These are phyloP conservation scores for Amblyteles armatorius DNA, from an alignment of 2,888 invertebrate species.

Conservation along the genomic window DNA sequence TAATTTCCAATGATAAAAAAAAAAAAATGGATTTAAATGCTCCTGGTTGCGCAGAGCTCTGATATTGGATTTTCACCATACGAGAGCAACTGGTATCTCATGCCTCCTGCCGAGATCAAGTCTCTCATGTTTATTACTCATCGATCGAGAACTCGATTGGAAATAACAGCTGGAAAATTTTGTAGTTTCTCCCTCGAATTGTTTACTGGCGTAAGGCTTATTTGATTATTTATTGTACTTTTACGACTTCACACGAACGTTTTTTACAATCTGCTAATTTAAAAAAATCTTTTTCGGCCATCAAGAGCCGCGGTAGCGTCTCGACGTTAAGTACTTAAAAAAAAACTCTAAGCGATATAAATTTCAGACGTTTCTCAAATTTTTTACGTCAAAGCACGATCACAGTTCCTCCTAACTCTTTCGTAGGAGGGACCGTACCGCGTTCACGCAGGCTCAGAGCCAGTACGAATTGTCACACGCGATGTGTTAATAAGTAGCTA, in stretches of 20 bases:
- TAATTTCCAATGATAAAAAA: background rate
- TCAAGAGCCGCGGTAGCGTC: no score
- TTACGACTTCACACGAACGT: background rate
- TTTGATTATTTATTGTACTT: background rate
- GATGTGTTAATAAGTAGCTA: background rate
- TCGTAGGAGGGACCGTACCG: background rate
- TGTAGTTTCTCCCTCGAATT: constrained; percentile 73
- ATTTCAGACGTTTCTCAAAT: background rate
- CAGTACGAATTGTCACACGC: no score
- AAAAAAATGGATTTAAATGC: background rate
- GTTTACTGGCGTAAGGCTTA: constrained; percentile 72
- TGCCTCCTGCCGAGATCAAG: constrained; percentile 62
- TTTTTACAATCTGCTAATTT: background rate
- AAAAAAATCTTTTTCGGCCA: no score
- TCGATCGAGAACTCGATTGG: constrained; percentile 71
- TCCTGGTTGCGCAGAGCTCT: constrained; percentile 68
- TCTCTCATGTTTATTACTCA: constrained; percentile 71
- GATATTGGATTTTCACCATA: constrained; percentile 72
- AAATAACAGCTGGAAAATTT: constrained; percentile 78
- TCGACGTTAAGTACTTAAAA: no score
- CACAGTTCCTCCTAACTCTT: background rate
- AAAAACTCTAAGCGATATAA: background rate
- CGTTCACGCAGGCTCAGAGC: no score
- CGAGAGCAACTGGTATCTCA: constrained; percentile 74
- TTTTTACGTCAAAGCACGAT: background rate